Base-by-base conservation (phyloP, 64 coral and sea anemone genomes). In the Actinia equina region DNA sequence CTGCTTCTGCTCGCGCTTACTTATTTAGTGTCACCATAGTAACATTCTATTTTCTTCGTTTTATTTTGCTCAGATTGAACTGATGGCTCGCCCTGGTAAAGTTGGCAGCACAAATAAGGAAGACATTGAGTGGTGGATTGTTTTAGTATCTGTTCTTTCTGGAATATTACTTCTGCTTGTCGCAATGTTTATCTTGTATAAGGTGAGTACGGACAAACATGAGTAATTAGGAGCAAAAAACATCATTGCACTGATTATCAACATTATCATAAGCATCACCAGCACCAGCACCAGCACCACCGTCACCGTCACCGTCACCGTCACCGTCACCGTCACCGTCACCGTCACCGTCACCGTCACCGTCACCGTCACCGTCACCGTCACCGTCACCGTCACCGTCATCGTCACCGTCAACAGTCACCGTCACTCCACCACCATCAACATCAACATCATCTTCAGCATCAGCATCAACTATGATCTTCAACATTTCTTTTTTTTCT, bases 11-110 rank as follows among this genome's bases (percentile, higher is more conserved):
- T 49, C 7, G 45, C 45, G 45, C 45, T 56, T 56, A 11, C 14
- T 15, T 10, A 6, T 10, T 11, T n/a, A n/a, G n/a, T n/a, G 54
- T 74, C 41, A 10, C 69, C 69, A 74, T 74, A 7, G 27, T 74
- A 74, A 41, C 22, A 26, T 8, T 67, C 4, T 8, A 23, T 79
- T 79, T 77, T 4, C n/a, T 25, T 4, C 71, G n/a, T n/a, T 19
- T 2, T 81, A 9, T 80, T 19, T 30, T 46, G 19, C 78, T 5
- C 49, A 81, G 78, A 81, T 81, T 11, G 20, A 49, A 46, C 22
- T 81, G 49, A 81, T 52, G 44, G 78, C 78, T 22, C 78, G 78
- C 52, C 78, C 78, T 8, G 27, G 78, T 52, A 81, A 52, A 26
- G 69, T 12, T 17, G 43, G 49, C 17, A 43, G 17, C 1, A 17